A percentile compares a stretch with the other conserved stretches of the same genome.
Conservation (phyloP, 2,797 vertebrate genomes). For the Anguilla obscura region DNA sequence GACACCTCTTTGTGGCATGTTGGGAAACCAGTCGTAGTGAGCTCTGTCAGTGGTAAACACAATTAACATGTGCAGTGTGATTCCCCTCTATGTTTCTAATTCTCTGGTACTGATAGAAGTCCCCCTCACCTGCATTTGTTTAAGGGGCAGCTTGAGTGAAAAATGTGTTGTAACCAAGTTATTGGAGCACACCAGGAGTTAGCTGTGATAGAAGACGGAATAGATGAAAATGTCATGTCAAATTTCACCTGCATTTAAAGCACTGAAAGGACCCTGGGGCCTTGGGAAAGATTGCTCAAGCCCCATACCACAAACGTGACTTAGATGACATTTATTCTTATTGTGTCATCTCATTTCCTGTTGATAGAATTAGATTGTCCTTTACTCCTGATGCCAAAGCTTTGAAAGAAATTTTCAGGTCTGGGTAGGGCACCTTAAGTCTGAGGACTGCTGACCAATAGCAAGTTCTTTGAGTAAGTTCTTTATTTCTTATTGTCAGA, state of each 20-base stretch:
- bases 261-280: background rate
- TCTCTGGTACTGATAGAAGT: background rate
- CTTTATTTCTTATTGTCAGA: no score
- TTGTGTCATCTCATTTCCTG: background rate
- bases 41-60: background rate
- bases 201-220: background rate
- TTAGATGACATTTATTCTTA: background rate
- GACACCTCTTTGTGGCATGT: background rate
- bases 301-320: background rate
- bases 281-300: constrained; percentile 7
- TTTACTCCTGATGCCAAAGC: background rate
- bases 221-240: constrained; percentile 27
- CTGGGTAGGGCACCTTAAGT: background rate
- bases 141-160: constrained; percentile 11
- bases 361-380: background rate
- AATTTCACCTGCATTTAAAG: constrained; percentile 14
- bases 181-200: background rate
- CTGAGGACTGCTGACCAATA: no score
- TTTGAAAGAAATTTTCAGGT: background rate
- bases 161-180: constrained; percentile 28
- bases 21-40: background rate
- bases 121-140: background rate
- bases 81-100: background rate
- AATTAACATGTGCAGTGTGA: background rate
- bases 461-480: no score